phyloP scores from a whole-genome alignment of 2,888 invertebrate species.

The Hypercompe scribonia region DNA sequence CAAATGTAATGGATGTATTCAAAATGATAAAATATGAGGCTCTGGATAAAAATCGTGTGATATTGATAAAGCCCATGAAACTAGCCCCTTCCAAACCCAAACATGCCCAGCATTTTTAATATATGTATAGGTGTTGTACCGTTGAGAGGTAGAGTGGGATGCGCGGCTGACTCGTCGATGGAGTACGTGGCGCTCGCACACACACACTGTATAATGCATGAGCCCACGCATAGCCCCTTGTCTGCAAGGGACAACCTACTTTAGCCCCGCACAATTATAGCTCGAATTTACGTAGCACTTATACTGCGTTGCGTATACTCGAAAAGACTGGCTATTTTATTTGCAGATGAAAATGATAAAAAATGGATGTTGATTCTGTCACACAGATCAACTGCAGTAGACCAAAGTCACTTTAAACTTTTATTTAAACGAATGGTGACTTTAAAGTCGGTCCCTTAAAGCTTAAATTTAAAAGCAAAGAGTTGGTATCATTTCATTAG shows the following conservation, averaged over 20 bases:
- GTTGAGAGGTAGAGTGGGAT: slow-evolving; percentile 65
- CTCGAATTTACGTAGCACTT: slow-evolving; percentile 12
- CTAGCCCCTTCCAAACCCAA: slow-evolving; percentile 16
- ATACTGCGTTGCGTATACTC: neutral
- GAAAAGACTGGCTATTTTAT: neutral
- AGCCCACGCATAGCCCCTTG: slow-evolving; percentile 80
- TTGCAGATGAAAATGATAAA: slow-evolving; percentile 3
- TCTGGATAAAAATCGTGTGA: neutral
- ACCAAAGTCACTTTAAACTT: neutral
- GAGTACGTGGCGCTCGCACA: slow-evolving; percentile 76
- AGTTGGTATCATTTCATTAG: too few relatives aligned
- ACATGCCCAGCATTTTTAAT: neutral
- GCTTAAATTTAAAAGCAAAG: neutral
- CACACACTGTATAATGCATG: slow-evolving; percentile 84
- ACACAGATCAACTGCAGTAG: neutral
- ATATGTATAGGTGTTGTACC: slow-evolving; percentile 61
- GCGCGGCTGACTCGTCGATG: slow-evolving; percentile 72
- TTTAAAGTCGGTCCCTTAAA: neutral
- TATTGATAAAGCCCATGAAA: slow-evolving; percentile 1
- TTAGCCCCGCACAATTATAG: slow-evolving; percentile 45
- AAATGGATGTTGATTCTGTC: neutral
- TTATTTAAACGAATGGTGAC: neutral
- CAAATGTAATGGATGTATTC: neutral
- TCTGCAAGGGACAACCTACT: slow-evolving; percentile 75
- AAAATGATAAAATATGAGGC: neutral